Evolutionary conservation across 1,140 invertebrate genomes (phyloP).

Genomic region (Drosophila micromelanica): DNA sequence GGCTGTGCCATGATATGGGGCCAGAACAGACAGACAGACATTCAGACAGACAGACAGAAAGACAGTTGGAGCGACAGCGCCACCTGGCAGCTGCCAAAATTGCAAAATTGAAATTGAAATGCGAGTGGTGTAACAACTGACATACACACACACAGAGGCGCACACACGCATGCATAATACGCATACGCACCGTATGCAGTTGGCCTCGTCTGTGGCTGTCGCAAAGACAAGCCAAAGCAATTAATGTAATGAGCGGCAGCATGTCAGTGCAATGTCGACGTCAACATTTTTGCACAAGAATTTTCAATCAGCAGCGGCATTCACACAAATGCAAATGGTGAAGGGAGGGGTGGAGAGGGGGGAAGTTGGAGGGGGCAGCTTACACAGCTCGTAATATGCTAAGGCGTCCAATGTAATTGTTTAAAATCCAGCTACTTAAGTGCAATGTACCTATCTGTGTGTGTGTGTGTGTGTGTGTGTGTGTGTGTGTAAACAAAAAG

Average conservation of each 20-base stretch:
- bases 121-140: slow-evolving; percentile 64
- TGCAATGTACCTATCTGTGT: slow-evolving; percentile 34
- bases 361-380: too few relatives aligned
- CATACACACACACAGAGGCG: slow-evolving; percentile 9
- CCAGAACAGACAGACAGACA: not conserved
- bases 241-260: slow-evolving; percentile 82
- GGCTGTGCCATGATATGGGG: slow-evolving; percentile 70
- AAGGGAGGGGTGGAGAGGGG: not conserved
- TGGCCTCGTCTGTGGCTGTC: slow-evolving; percentile 53
- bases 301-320: slow-evolving; percentile 76
- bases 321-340: slow-evolving; percentile 30
- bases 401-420: slow-evolving; percentile 80
- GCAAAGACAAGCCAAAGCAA: slow-evolving; percentile 82
- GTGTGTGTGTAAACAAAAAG: slow-evolving; percentile 67
- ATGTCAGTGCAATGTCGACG: slow-evolving; percentile 76
- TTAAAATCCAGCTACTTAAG: slow-evolving; percentile 79
- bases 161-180: slow-evolving; percentile 71
- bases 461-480: slow-evolving; percentile 5
- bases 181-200: slow-evolving; percentile 72
- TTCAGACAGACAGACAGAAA: slow-evolving; percentile 6
- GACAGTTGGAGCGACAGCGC: slow-evolving; percentile 80
- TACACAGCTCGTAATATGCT: slow-evolving; percentile 58
- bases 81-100: slow-evolving; percentile 82
- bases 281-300: slow-evolving; percentile 82
- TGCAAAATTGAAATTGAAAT: slow-evolving; percentile 83